phyloP scores from a whole-genome alignment of 2,113 vertebrate species.

The Lates calcarifer region DNA sequence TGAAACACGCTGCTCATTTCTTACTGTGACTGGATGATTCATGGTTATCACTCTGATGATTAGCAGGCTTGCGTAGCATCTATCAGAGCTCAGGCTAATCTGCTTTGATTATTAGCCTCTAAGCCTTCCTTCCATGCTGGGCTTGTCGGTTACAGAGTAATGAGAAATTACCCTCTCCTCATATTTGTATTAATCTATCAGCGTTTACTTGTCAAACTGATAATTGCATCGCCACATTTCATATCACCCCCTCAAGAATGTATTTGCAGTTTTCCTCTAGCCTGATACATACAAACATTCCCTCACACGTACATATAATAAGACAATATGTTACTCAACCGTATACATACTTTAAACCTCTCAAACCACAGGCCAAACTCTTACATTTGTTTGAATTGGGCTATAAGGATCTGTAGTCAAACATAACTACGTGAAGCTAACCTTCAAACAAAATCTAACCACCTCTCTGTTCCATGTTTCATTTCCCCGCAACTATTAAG shows the following conservation, averaged over 20 bases:
- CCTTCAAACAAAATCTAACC: constrained; percentile 1
- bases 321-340: not conserved
- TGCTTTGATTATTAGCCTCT: constrained; percentile 82
- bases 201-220: constrained; percentile 67
- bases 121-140: constrained; percentile 75
- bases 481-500: not conserved
- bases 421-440: not conserved
- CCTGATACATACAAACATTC: constrained; percentile 32
- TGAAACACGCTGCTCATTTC: constrained; percentile 65
- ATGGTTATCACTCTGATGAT: constrained; percentile 77
- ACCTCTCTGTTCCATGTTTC: not conserved
- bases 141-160: constrained; percentile 60
- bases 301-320: not conserved
- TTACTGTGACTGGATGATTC: constrained; percentile 75
- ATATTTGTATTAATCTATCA: constrained; percentile 70
- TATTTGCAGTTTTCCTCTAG: constrained; percentile 3
- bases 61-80: constrained; percentile 68
- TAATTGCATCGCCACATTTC: constrained; percentile 60
- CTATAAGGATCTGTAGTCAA: not conserved
- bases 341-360: constrained; percentile 1
- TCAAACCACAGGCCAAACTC: not conserved
- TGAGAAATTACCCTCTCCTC: constrained; percentile 71
- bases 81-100: constrained; percentile 76
- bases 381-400: not conserved
- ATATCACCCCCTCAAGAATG: constrained; percentile 16